Percentiles rank a stretch among this genome's conserved stretches.
Evolutionary conservation across 2,888 invertebrate genomes (phyloP).

Genomic region (Horisme vitalbata): DNA sequence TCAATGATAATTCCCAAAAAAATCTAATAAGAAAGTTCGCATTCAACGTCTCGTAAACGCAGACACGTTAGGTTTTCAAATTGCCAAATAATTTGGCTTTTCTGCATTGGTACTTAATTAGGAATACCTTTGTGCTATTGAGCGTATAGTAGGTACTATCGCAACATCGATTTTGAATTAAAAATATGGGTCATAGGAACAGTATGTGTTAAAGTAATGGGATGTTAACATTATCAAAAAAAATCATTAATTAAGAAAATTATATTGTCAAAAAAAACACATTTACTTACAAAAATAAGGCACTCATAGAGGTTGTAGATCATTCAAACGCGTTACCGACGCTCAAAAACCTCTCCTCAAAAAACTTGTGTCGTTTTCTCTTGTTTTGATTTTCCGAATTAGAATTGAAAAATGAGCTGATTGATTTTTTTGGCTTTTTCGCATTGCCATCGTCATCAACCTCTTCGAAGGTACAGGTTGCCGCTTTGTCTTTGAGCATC

Average conservation of each 20-base stretch:
- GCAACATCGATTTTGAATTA: too few species aligned
- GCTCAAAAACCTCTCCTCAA: slow-evolving; percentile 85
- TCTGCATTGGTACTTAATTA: too few species aligned
- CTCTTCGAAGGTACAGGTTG: slow-evolving; percentile 88
- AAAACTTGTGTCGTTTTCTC: slow-evolving; percentile 85
- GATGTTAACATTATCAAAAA: too few species aligned
- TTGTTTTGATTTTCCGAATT: slow-evolving; percentile 53
- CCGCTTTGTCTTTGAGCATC: slow-evolving; percentile 89
- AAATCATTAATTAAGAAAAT: not conserved
- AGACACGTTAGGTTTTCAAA: slow-evolving; percentile 21
- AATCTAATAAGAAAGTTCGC: slow-evolving; percentile 20
- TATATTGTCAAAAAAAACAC: slow-evolving; percentile 2
- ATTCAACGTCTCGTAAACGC: slow-evolving; percentile 18
- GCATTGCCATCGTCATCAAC: slow-evolving; percentile 74
- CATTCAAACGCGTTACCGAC: slow-evolving; percentile 75
- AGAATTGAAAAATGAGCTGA: slow-evolving; percentile 83
- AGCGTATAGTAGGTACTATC: too few species aligned
- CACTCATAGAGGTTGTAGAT: slow-evolving; percentile 20
- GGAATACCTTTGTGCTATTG: too few species aligned
- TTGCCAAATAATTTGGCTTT: slow-evolving; percentile 14
- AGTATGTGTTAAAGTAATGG: too few species aligned
- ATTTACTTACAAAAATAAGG: slow-evolving; percentile 18
- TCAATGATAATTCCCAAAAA: too few species aligned
- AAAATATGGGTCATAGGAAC: too few species aligned
- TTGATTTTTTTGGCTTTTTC: slow-evolving; percentile 73